Conservation (phyloP, 2,888 invertebrate species). For the Unio pictorum region DNA sequence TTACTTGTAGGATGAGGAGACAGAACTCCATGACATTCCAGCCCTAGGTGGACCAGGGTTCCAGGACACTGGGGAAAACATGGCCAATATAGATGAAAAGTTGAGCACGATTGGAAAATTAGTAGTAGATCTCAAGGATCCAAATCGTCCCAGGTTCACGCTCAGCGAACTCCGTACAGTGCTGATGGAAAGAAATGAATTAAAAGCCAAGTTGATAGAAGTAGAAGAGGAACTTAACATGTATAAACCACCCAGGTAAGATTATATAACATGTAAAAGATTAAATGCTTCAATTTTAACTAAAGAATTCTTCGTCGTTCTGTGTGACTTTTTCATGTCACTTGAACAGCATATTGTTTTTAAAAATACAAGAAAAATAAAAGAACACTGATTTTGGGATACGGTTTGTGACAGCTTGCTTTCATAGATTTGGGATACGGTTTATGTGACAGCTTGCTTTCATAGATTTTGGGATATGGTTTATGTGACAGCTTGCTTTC, state of each 20-base stretch:
- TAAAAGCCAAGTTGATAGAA: constrained; percentile 91
- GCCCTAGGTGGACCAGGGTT: neutral
- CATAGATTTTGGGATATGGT: no score
- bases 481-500: no score
- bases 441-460: no score
- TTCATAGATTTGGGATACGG: no score
- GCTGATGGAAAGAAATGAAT: constrained; percentile 91
- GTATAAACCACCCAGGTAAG: constrained; percentile 75
- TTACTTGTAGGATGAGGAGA: neutral
- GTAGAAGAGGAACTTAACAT: constrained; percentile 92
- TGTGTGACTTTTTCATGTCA: no score
- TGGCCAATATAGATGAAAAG: constrained; percentile 51
- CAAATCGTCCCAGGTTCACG: constrained; percentile 85
- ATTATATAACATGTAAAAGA: no score
- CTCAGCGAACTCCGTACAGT: constrained; percentile 89
- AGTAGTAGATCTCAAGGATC: constrained; percentile 66
- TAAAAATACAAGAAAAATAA: no score
- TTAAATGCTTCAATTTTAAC: no score
- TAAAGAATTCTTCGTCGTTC: no score
- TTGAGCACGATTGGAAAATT: constrained; percentile 66
- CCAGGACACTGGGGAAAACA: constrained; percentile 36
- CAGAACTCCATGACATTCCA: neutral
- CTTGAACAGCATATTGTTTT: no score
- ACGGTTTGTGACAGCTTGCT: no score
- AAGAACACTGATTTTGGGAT: no score